Base-by-base conservation (phyloP, 2,797 vertebrate genomes). In the Macrochelys suwanniensis region DNA sequence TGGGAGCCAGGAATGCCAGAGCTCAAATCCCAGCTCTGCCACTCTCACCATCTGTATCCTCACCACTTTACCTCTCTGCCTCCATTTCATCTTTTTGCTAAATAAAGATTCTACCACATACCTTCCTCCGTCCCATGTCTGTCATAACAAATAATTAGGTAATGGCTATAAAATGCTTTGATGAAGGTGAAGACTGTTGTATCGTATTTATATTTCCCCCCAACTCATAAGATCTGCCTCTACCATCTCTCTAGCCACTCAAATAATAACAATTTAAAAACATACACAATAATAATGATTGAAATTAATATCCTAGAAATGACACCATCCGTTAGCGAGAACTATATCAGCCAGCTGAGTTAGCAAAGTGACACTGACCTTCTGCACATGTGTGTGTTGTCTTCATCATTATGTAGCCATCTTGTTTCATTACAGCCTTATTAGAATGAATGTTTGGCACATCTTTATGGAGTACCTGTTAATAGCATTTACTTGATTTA, bases 391-490 rank as follows among this genome's bases (percentile, higher is more conserved):
- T 80, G 82, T 76, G 53, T 93, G 86, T 91, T 97, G 92, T 88
- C 91, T 6, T 79, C 84, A 71, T 33, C 88, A 54, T 94, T 94
- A 85, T 87, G 42, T 31, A 61, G 92, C 93, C 92, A 81, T 85
- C 91, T 95, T 85, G 71, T 88, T 97, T 96, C 97, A 97, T 97
- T 97, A 80, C 31, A n/a, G 61, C 87, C 90, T 2, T 84, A 95
- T 98, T 91, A 95, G 95, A 96, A 93, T 74, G 93, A 94, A 82
- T 96, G 94, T 86, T 96, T 93, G 82, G 82, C 96, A 89, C 90
- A 84, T 97, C 95, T 94, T 97, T 95, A 88, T 89, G 82, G 94
- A 96, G 96, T 87, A 59, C 86, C 93, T 94, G 81, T 97, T 98
- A 98, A 88, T 88, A 93, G 87, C 90, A 10, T 87, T 91, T 53